Conservation (phyloP, 1,140 invertebrate genomes). For the Oedothorax gibbosus region DNA sequence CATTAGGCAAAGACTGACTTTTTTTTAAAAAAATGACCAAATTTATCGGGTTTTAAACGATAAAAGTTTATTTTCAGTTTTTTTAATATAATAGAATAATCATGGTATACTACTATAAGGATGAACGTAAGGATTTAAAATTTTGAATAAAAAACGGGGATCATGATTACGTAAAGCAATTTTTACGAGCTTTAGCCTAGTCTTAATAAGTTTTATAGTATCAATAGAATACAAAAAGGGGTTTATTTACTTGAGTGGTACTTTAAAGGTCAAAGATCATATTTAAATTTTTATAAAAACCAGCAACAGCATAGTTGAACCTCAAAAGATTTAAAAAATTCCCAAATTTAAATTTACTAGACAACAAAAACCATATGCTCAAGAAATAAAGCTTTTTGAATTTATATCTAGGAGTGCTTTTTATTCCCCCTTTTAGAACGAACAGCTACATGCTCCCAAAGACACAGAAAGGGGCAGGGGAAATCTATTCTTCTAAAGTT, state of each 20-base stretch:
- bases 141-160: neutral
- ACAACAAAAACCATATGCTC: too few relatives aligned
- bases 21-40: too few relatives aligned
- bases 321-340: neutral
- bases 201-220: too few relatives aligned
- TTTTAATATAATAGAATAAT: conserved; percentile 4
- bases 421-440: neutral
- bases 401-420: neutral
- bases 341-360: neutral
- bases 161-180: neutral
- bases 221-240: neutral
- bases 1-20: too few relatives aligned
- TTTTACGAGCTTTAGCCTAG: conserved; percentile 1
- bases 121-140: neutral
- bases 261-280: neutral
- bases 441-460: neutral
- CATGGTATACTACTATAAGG: neutral
- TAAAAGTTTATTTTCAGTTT: neutral
- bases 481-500: neutral
- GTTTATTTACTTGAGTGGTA: neutral
- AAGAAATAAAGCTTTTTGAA: neutral
- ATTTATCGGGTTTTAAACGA: neutral
- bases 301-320: neutral
- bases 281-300: neutral
- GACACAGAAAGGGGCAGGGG: neutral